A percentile compares a stretch with the other conserved stretches of the same genome.
These are phyloP conservation scores for Charanyca ferruginea DNA, from an alignment of 2,888 invertebrate species.

Conservation along the genomic window DNA sequence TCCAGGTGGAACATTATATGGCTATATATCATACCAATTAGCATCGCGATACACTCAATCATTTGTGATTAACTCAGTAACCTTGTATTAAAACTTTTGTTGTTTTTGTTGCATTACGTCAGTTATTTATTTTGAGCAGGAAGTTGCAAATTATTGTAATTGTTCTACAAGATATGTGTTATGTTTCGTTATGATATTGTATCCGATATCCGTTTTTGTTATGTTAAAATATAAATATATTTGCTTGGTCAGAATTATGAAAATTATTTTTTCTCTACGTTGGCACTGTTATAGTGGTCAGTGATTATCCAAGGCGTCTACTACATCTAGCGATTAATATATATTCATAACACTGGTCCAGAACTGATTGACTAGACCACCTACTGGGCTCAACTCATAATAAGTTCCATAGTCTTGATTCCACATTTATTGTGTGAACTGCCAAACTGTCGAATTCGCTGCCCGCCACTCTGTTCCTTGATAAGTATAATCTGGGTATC, in stretches of 20 bases:
- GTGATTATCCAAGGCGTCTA: no score
- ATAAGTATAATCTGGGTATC: no score
- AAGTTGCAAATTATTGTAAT: constrained; percentile 44
- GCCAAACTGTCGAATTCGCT: no score
- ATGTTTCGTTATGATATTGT: constrained; percentile 41
- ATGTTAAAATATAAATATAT: not conserved
- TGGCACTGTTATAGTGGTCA: no score
- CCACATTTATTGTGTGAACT: no score
- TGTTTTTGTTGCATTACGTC: constrained; percentile 45
- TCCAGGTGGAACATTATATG: constrained; percentile 41
- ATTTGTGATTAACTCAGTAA: constrained; percentile 37
- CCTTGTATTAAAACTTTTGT: constrained; percentile 40
- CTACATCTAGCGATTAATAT: not conserved
- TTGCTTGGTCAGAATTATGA: not conserved
- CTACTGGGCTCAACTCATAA: no score
- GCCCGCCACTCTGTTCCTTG: no score
- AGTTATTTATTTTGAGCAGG: constrained; percentile 52
- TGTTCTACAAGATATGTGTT: constrained; percentile 34
- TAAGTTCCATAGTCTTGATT: no score
- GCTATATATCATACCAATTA: constrained; percentile 50
- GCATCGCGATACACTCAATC: constrained; percentile 39
- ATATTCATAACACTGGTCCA: not conserved
- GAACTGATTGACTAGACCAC: not conserved
- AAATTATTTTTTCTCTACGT: not conserved
- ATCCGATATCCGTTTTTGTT: constrained; percentile 47